Conservation (phyloP, 2,797 vertebrate species). For the Glossophaga mutica region DNA sequence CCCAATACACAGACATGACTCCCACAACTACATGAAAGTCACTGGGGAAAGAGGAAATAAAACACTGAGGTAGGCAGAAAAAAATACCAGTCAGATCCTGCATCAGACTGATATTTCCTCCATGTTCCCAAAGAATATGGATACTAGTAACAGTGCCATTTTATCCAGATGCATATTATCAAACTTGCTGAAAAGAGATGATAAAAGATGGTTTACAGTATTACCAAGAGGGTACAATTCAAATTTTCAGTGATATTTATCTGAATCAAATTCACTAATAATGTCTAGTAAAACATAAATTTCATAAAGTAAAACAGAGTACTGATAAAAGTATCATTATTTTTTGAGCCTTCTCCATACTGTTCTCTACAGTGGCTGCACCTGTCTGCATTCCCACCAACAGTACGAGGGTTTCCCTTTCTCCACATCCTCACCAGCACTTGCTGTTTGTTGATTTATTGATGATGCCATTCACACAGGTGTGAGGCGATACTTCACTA, state of each 20-base stretch:
- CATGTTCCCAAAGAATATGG: background rate
- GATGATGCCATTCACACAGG: background rate
- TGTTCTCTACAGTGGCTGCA: background rate
- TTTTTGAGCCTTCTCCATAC: background rate
- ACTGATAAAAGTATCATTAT: background rate
- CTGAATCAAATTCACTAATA: conserved; percentile 1
- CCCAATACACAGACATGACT: background rate
- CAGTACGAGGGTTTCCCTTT: background rate
- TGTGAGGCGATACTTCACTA: background rate
- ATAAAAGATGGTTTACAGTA: background rate
- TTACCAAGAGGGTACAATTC: background rate
- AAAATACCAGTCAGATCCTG: background rate
- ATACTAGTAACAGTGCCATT: background rate
- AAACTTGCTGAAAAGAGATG: background rate
- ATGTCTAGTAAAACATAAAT: background rate
- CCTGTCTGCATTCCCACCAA: background rate
- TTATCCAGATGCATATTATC: background rate
- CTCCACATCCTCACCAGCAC: background rate
- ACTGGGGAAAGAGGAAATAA: background rate
- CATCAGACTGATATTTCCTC: background rate
- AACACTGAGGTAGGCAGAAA: background rate
- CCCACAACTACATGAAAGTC: background rate
- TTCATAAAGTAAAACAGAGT: background rate
- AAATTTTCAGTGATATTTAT: background rate
- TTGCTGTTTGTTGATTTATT: background rate